Conservation (phyloP, 2,888 invertebrate genomes). For the Drosophila kuntzei region DNA sequence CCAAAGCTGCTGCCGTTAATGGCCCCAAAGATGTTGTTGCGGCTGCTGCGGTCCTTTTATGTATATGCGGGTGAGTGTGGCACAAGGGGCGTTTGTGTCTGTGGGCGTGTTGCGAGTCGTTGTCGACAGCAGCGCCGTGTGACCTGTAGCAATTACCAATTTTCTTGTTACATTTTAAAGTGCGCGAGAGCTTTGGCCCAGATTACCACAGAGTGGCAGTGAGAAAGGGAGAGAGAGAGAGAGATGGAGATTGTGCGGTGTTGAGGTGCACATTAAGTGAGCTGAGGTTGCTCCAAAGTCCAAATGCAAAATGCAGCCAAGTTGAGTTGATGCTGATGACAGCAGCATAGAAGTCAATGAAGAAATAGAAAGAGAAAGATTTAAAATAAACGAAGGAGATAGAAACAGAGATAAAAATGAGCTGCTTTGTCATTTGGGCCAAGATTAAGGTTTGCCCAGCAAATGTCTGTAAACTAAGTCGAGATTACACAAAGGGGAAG, state of each 20-base stretch:
- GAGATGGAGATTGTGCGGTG: slow-evolving; percentile 11
- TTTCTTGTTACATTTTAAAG: slow-evolving; percentile 73
- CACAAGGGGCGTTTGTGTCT: slow-evolving; percentile 20
- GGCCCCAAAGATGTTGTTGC: slow-evolving; percentile 71
- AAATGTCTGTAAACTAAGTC: neutral
- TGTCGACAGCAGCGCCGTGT: slow-evolving; percentile 58
- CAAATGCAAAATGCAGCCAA: slow-evolving; percentile 50
- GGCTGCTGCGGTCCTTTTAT: slow-evolving; percentile 61
- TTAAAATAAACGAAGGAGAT: neutral
- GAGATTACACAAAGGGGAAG: slow-evolving; percentile 3
- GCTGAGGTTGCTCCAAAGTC: slow-evolving; percentile 52
- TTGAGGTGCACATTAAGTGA: slow-evolving; percentile 66
- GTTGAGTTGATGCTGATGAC: slow-evolving; percentile 54
- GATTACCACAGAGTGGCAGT: slow-evolving; percentile 15
- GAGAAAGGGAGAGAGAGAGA: neutral
- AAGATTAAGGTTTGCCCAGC: slow-evolving; percentile 38
- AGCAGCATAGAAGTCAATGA: slow-evolving; percentile 42
- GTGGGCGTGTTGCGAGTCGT: slow-evolving; percentile 48
- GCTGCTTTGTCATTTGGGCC: slow-evolving; percentile 17
- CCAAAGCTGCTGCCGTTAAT: slow-evolving; percentile 40
- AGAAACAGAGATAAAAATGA: slow-evolving; percentile 2
- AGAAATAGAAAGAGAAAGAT: neutral
- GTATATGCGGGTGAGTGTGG: slow-evolving; percentile 30
- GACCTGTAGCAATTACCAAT: slow-evolving; percentile 79
- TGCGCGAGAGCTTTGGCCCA: slow-evolving; percentile 42